Conservation (phyloP, 2,888 invertebrate species). For the Toxonevra muliebris region DNA sequence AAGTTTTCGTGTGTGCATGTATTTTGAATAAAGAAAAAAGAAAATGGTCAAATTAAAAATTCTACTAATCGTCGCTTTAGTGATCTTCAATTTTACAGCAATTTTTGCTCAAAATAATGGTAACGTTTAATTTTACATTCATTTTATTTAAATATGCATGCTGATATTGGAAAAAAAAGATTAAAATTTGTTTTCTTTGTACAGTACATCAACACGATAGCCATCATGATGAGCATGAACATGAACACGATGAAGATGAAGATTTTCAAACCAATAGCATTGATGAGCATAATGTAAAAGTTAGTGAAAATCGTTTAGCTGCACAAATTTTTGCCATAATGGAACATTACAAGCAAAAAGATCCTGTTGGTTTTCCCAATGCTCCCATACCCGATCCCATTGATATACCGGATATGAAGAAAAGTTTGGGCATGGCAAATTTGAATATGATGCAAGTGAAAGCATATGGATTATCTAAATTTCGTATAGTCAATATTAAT, state of each 20-base stretch:
- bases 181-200: not conserved
- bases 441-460: constrained; percentile 77
- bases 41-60: no score
- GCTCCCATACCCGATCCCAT: constrained; percentile 83
- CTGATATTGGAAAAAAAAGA: no score
- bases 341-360: constrained; percentile 81
- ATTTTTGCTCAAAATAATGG: no score
- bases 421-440: constrained; percentile 75
- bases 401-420: constrained; percentile 78
- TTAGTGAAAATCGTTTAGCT: constrained; percentile 75
- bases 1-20: no score
- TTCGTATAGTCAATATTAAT: constrained; percentile 76
- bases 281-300: constrained; percentile 57
- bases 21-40: no score
- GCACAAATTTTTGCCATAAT: constrained; percentile 76
- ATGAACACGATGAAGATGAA: constrained; percentile 34
- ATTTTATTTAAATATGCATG: no score
- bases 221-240: constrained; percentile 11
- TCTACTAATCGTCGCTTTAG: no score
- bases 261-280: constrained; percentile 38
- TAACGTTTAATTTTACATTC: no score
- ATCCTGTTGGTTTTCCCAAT: constrained; percentile 84
- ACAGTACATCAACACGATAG: constrained; percentile 30
- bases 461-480: constrained; percentile 81
- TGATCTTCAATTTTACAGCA: no score